Conservation (phyloP, 2,113 vertebrate genomes). For the Mus pahari region DNA sequence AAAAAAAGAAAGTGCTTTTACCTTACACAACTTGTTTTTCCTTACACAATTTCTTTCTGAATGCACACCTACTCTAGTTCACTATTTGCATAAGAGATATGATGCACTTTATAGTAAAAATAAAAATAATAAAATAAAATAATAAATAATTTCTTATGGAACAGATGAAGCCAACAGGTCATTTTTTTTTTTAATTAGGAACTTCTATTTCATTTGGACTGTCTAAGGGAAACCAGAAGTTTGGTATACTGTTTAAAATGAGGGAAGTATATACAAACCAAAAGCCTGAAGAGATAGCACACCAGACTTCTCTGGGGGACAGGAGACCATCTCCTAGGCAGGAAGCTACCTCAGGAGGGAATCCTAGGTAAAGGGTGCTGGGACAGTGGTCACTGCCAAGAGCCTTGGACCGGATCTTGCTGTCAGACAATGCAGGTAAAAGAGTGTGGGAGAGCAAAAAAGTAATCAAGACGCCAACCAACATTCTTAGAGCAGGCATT, state of each 20-base stretch:
- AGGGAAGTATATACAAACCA: neutral
- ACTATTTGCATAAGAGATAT: too few species aligned
- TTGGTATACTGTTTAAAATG: constrained; percentile 37
- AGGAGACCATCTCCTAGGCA: neutral
- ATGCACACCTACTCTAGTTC: too few species aligned
- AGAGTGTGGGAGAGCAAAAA: constrained; percentile 87
- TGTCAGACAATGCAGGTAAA: constrained; percentile 90
- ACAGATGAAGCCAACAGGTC: too few species aligned
- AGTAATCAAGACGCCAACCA: constrained; percentile 87
- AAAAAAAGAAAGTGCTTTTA: too few species aligned
- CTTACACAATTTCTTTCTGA: too few species aligned
- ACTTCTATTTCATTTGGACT: constrained; percentile 76
- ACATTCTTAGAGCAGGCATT: constrained; percentile 92
- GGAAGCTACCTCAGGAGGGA: neutral
- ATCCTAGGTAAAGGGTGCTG: constrained; percentile 91
- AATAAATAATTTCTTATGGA: too few species aligned
- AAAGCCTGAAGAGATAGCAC: neutral
- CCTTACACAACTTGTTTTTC: too few species aligned
- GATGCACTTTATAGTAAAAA: too few species aligned
- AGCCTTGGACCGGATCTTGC: constrained; percentile 92
- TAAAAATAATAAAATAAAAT: too few species aligned
- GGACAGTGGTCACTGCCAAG: constrained; percentile 95
- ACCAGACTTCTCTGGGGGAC: neutral
- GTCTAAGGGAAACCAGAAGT: constrained; percentile 34
- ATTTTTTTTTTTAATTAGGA: neutral